A percentile compares a stretch with the other conserved stretches of the same genome.
phyloP scores from a whole-genome alignment of 2,888 invertebrate genomes.

The Nebria salina region DNA sequence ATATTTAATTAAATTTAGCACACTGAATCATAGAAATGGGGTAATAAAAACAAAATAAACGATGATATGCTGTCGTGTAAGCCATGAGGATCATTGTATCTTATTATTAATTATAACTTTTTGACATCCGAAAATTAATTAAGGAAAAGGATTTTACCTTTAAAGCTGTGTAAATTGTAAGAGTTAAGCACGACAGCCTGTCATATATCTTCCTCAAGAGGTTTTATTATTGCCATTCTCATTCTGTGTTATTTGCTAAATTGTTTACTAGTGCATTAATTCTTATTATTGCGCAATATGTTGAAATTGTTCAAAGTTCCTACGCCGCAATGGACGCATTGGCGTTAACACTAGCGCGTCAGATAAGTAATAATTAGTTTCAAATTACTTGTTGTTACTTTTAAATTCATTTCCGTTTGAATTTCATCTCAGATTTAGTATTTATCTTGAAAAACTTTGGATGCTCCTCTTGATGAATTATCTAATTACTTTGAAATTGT shows the following conservation, averaged over 20 bases:
- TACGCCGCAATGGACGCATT: too few species aligned
- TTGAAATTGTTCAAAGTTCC: too few species aligned
- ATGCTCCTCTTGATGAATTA: too few species aligned
- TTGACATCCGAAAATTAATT: constrained; percentile 18
- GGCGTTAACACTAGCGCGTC: too few species aligned
- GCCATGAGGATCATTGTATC: background rate
- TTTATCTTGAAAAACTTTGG: too few species aligned
- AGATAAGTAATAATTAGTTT: too few species aligned
- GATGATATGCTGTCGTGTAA: background rate
- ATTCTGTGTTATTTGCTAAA: background rate
- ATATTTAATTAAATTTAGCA: background rate
- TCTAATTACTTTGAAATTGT: too few species aligned
- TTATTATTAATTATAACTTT: constrained; percentile 16
- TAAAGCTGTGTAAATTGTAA: constrained; percentile 8
- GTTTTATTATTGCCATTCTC: background rate
- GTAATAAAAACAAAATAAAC: background rate
- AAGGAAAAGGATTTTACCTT: constrained; percentile 14
- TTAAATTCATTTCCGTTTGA: too few species aligned
- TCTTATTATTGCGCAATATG: too few species aligned
- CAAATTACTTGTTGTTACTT: too few species aligned
- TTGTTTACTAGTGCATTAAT: too few species aligned
- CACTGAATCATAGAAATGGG: background rate
- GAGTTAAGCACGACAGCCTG: constrained; percentile 7
- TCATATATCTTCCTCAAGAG: background rate
- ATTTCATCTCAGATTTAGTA: too few species aligned